Evolutionary conservation across 2,888 invertebrate genomes (phyloP), one percentile per base, ranked within the genome.

Genomic region (Synanthedon formicaeformis): DNA sequence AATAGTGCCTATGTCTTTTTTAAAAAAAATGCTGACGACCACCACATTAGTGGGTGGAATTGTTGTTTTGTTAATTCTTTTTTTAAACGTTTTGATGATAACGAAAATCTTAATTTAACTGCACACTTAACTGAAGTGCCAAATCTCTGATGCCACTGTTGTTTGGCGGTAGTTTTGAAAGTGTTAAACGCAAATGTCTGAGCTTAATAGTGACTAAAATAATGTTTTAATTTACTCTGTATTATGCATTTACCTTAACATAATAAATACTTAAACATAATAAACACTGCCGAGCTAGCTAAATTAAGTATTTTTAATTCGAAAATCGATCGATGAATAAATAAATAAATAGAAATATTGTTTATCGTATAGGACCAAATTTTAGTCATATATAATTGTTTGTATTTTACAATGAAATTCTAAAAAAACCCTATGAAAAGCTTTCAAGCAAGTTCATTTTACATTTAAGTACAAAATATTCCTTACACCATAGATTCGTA

Each of bases 1-100:
- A 86, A 78, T 85, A 86, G 86, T 86, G 86, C 86, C 86, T 86
- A 79, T 69, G 75, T 77, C 68, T 72, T 86, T 84, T 86, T 85
- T 71, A 86, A 85, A 85, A 76, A 76, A 85, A 75, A 76, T 69
- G 67, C 66, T 65, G 66, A 71, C 73, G 69, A 72, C 71, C 59
- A 50, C 60, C 61, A 61, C 11, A 13, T 6, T 27, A 40, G 71
- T 69, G 70, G 75, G 57, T 69, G 67, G 65, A 73, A 81, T 80
- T 75, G 69, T 81, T 80, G 75, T 74, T 82, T 80, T 78, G 79
- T 83, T 85, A 78, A 66, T 76, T 78, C 71, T 72, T 80, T 69
- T 78, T 84, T 82, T 75, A 82, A 77, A 80, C 83, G 84, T 83
- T 82, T 83, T 81, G 71, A 69, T 68, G 71, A 62, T 67, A 65